These are phyloP conservation scores for Copidosoma floridanum DNA, from an alignment of 1,140 invertebrate species.

Conservation along the genomic window DNA sequence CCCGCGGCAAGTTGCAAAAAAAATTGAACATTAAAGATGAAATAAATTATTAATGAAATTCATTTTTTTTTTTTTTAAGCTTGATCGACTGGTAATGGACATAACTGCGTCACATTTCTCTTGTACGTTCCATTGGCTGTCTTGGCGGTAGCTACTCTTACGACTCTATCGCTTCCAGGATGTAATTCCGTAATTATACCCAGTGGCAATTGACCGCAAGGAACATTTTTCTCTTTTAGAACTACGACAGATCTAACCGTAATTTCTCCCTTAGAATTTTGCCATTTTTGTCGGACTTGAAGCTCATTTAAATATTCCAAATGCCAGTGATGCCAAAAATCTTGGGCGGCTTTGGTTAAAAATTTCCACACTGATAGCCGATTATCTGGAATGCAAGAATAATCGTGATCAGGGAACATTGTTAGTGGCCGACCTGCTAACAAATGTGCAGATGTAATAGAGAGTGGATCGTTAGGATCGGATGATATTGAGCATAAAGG, in stretches of 20 bases:
- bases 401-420: neutral
- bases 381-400: neutral
- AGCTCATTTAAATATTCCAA: neutral
- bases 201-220: constrained; percentile 27
- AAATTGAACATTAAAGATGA: no score
- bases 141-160: constrained; percentile 28
- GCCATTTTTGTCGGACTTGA: neutral
- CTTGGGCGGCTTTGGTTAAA: neutral
- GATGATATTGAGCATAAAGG: neutral
- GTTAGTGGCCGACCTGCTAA: no score
- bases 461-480: no score
- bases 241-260: neutral
- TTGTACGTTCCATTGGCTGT: constrained; percentile 28
- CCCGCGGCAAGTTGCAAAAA: no score
- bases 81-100: no score
- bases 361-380: neutral
- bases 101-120: constrained; percentile 34
- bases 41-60: no score
- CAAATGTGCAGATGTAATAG: no score
- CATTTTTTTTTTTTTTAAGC: no score
- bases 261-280: neutral
- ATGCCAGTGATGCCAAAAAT: neutral
- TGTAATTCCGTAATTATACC: no score
- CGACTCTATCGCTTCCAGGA: constrained; percentile 4
- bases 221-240: neutral